phyloP scores from a whole-genome alignment of 2,797 vertebrate species.

The Periparus ater region DNA sequence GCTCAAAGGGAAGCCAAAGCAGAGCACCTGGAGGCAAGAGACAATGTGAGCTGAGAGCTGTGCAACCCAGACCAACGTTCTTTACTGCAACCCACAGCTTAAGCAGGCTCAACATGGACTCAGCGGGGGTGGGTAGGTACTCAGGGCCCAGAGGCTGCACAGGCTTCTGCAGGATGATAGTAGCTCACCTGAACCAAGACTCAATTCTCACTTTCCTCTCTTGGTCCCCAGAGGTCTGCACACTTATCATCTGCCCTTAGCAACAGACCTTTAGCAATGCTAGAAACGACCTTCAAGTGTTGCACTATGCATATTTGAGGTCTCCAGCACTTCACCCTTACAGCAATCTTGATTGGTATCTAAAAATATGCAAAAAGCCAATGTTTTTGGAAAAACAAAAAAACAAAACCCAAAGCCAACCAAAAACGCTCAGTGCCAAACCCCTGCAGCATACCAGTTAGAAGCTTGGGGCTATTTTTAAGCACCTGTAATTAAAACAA shows the following conservation, averaged over 20 bases:
- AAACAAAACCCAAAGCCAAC: background rate
- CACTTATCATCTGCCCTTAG: background rate
- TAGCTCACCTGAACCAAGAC: background rate
- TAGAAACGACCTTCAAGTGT: background rate
- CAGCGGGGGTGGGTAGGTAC: fast-evolving
- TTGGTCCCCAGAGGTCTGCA: background rate
- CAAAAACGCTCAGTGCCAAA: fast-evolving
- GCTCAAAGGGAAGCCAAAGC: slow-evolving; percentile 87
- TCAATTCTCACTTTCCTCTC: background rate
- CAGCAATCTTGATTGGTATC: background rate
- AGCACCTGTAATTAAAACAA: background rate
- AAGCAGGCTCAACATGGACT: background rate
- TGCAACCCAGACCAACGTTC: background rate
- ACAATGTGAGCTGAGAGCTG: background rate
- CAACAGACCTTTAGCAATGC: background rate
- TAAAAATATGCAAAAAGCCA: background rate
- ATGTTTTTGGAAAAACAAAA: background rate
- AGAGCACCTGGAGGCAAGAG: slow-evolving; percentile 47
- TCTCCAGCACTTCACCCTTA: background rate
- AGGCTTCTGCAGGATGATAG: background rate
- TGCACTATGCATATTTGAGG: background rate
- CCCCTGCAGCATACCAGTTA: background rate
- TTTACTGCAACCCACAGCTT: background rate
- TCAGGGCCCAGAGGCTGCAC: background rate
- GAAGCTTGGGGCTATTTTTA: background rate